Evolutionary conservation across 2,113 vertebrate genomes (phyloP).

Genomic region (Leptodactylus fuscus): DNA sequence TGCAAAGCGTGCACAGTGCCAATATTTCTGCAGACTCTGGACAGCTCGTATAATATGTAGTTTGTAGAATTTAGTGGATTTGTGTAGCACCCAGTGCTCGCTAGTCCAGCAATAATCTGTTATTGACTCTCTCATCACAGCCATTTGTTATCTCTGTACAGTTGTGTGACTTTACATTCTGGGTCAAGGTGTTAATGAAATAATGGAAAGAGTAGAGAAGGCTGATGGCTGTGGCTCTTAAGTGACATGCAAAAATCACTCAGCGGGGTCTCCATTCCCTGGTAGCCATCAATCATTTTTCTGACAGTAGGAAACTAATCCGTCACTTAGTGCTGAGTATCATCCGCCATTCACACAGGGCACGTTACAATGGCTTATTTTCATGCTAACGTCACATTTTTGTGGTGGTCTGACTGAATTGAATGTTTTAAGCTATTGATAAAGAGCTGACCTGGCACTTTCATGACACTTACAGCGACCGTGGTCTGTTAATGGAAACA

Average conservation of each 20-base stretch:
- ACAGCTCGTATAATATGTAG: no score
- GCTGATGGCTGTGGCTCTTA: conserved; percentile 6
- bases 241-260: conserved; percentile 47
- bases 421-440: not conserved
- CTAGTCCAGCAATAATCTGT: not conserved
- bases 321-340: conserved; percentile 64
- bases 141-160: not conserved
- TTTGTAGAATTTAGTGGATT: not conserved
- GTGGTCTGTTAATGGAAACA: not conserved
- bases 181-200: conserved; percentile 28
- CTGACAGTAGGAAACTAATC: conserved; percentile 81
- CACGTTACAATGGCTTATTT: conserved; percentile 44
- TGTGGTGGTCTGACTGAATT: not conserved
- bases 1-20: no score
- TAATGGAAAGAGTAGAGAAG: conserved; percentile 24
- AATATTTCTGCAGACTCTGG: no score
- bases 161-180: conserved; percentile 27
- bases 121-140: not conserved
- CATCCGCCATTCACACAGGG: not conserved
- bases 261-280: conserved; percentile 41
- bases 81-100: not conserved
- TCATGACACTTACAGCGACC: not conserved
- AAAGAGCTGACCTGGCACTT: conserved; percentile 18
- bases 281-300: conserved; percentile 84
- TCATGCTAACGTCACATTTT: conserved; percentile 34